phyloP scores from a whole-genome alignment of 2,888 invertebrate genomes.

The Marronus borbonicus region DNA sequence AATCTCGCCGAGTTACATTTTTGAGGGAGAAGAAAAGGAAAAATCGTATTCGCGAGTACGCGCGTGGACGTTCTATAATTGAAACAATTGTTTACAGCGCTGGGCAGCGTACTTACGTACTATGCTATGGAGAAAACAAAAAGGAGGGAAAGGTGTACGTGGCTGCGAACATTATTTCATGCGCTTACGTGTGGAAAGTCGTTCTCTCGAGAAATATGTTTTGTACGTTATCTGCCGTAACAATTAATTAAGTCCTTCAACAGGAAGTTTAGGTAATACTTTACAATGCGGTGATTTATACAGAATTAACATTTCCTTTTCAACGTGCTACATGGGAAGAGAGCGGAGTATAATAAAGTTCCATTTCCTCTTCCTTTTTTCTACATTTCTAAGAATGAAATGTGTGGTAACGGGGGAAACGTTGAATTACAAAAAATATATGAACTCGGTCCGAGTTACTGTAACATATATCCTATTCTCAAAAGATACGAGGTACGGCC shows the following conservation, averaged over 20 bases:
- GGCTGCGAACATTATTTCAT: constrained; percentile 35
- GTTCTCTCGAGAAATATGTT: constrained; percentile 38
- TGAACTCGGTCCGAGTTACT: too few relatives aligned
- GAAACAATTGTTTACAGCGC: constrained; percentile 29
- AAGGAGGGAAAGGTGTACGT: constrained; percentile 21
- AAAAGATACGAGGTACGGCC: too few relatives aligned
- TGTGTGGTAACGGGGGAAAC: too few relatives aligned
- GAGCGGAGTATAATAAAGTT: neutral
- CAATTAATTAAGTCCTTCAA: constrained; percentile 46
- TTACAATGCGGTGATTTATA: constrained; percentile 23
- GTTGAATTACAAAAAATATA: too few relatives aligned
- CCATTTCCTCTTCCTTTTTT: too few relatives aligned
- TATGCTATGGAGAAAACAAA: neutral
- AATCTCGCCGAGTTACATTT: constrained; percentile 21
- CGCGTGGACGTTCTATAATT: constrained; percentile 19
- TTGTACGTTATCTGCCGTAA: constrained; percentile 31
- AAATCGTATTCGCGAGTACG: constrained; percentile 14
- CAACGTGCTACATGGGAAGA: constrained; percentile 7
- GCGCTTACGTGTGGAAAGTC: constrained; percentile 40
- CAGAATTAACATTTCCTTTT: constrained; percentile 25
- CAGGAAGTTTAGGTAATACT: constrained; percentile 38
- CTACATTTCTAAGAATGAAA: too few relatives aligned
- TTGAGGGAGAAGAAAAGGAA: constrained; percentile 12
- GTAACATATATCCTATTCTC: too few relatives aligned
- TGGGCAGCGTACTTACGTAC: neutral